phyloP scores from a whole-genome alignment of 1,140 invertebrate species.

The Bombyx mandarina region DNA sequence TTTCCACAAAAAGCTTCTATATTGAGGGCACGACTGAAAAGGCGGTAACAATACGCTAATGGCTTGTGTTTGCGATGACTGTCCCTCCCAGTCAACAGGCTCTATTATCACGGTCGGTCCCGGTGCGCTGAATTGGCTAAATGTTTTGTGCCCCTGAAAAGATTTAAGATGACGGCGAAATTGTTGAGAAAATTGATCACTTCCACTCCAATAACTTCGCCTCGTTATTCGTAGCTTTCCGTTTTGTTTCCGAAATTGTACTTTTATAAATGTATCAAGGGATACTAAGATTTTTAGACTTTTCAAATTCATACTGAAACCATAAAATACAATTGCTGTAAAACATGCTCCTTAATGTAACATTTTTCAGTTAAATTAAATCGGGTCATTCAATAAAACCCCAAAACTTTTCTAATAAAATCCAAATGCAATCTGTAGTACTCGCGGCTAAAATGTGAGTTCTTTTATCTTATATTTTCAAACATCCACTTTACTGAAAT shows the following conservation, averaged over 20 bases:
- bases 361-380: background rate
- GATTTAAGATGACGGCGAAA: slow-evolving; percentile 64
- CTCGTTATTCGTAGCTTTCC: slow-evolving; percentile 36
- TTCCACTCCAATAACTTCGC: slow-evolving; percentile 48
- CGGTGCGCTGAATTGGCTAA: slow-evolving; percentile 64
- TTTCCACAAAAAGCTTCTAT: slow-evolving; percentile 29
- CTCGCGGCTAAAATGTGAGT: slow-evolving; percentile 19
- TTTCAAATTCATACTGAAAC: too few species aligned
- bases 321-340: too few species aligned
- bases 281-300: background rate
- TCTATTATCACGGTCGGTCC: slow-evolving; percentile 54
- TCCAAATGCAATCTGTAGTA: slow-evolving; percentile 17
- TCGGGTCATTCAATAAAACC: slow-evolving; percentile 1
- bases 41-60: slow-evolving; percentile 58
- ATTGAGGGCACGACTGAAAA: slow-evolving; percentile 38
- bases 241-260: background rate
- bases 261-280: background rate
- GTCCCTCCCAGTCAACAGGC: slow-evolving; percentile 51
- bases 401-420: slow-evolving; percentile 24
- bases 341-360: slow-evolving; percentile 1
- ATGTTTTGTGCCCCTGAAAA: slow-evolving; percentile 65
- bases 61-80: slow-evolving; percentile 60
- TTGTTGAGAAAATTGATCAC: slow-evolving; percentile 67
- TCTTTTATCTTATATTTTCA: slow-evolving; percentile 17
- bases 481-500: slow-evolving; percentile 13